Evolutionary conservation across 2,888 invertebrate genomes (phyloP).

Genomic region (Hylaea fasciaria): DNA sequence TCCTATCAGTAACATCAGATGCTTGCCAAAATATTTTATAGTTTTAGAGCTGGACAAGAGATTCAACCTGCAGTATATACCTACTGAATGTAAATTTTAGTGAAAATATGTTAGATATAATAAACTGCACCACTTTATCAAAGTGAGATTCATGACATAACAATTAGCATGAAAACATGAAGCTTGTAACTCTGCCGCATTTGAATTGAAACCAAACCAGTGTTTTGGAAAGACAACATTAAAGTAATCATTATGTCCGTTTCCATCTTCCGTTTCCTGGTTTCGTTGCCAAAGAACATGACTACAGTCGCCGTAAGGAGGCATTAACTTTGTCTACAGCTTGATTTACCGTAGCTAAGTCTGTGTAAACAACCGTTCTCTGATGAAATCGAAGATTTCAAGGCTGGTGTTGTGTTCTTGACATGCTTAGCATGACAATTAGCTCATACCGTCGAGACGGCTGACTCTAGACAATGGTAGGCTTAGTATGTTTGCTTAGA

Average conservation of each 20-base stretch:
- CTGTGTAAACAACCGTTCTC: slow-evolving; percentile 33
- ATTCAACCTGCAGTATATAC: too few species aligned
- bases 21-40: slow-evolving; percentile 27
- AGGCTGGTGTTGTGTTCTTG: slow-evolving; percentile 62
- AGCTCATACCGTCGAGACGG: slow-evolving; percentile 36
- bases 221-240: slow-evolving; percentile 16
- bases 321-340: slow-evolving; percentile 26
- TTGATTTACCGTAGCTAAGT: slow-evolving; percentile 29
- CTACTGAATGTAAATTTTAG: too few species aligned
- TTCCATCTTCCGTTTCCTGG: slow-evolving; percentile 20
- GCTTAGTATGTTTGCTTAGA: slow-evolving; percentile 16
- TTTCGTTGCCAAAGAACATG: slow-evolving; percentile 26
- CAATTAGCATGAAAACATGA: not conserved
- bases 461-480: slow-evolving; percentile 33
- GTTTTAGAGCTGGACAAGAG: not conserved
- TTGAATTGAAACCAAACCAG: not conserved
- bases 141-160: not conserved
- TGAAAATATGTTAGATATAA: not conserved
- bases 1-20: slow-evolving; percentile 16
- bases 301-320: slow-evolving; percentile 22
- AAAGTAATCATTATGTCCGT: slow-evolving; percentile 23
- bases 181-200: not conserved
- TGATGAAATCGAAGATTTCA: slow-evolving; percentile 61
- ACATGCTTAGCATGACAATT: slow-evolving; percentile 64
- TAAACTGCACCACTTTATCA: not conserved